A percentile compares a stretch with the other conserved stretches of the same genome.
Evolutionary conservation across 35 echinoderm and acorn worm species (phyloP).

Genomic region (Chiridota heheva): DNA sequence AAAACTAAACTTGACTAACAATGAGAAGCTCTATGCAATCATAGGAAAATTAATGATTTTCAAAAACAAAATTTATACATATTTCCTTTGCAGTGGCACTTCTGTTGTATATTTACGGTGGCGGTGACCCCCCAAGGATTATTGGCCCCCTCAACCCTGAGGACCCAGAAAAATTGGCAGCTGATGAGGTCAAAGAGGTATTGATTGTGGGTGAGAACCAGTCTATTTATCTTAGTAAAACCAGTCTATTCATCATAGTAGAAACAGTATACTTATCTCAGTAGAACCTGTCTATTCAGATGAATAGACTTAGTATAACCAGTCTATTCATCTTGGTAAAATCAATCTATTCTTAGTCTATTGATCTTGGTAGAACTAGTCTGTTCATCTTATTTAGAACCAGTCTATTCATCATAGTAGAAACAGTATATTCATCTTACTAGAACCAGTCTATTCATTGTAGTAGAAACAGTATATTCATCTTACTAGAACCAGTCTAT

Average conservation of each 20-base stretch:
- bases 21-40: too few relatives aligned
- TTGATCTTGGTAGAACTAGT: neutral
- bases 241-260: too few relatives aligned
- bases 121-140: constrained; percentile 31
- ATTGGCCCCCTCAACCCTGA: constrained; percentile 71
- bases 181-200: constrained; percentile 59
- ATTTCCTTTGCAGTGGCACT: constrained; percentile 4
- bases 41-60: too few relatives aligned
- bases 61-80: too few relatives aligned
- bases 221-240: too few relatives aligned
- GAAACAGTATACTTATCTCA: neutral
- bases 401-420: too few relatives aligned
- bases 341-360: neutral
- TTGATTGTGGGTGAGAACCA: constrained; percentile 60
- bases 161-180: constrained; percentile 35
- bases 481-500: neutral
- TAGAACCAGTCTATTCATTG: too few relatives aligned
- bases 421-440: too few relatives aligned
- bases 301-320: too few relatives aligned
- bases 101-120: constrained; percentile 22
- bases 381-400: neutral
- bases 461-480: too few relatives aligned
- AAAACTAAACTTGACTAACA: too few relatives aligned
- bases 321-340: neutral
- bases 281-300: too few relatives aligned